Conservation (phyloP, 2,797 vertebrate genomes). For the Hemibagrus guttatus region DNA sequence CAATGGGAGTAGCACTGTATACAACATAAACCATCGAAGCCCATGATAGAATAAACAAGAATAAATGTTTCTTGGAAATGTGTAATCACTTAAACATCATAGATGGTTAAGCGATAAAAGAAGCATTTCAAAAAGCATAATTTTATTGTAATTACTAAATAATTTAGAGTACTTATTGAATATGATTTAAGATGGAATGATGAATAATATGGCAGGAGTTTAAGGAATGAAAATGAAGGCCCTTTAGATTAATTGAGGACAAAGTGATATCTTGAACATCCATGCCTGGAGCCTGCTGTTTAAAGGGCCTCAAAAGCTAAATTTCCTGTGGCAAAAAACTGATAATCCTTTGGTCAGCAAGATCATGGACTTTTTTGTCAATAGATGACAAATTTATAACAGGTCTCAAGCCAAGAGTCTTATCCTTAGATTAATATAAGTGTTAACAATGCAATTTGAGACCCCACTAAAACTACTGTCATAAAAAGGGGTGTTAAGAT, state of each 20-base stretch:
- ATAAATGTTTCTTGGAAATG: neutral
- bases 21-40: neutral
- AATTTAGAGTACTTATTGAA: neutral
- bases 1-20: neutral
- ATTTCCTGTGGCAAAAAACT: constrained; percentile 5
- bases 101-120: neutral
- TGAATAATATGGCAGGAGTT: neutral
- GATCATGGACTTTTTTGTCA: neutral
- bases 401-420: neutral
- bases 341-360: constrained; percentile 1
- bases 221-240: neutral
- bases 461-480: neutral
- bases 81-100: neutral
- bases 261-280: neutral
- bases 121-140: constrained; percentile 8
- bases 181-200: neutral
- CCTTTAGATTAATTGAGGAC: neutral
- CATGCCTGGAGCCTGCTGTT: neutral
- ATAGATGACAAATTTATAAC: neutral
- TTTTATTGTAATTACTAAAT: neutral
- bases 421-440: neutral
- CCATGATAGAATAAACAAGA: neutral
- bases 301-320: neutral
- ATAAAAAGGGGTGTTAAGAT: neutral
- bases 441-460: neutral